Percentiles rank a stretch among this genome's conserved stretches.
These are phyloP conservation scores for Sebastes diaconus DNA, from an alignment of 2,797 vertebrate species.

Conservation along the genomic window DNA sequence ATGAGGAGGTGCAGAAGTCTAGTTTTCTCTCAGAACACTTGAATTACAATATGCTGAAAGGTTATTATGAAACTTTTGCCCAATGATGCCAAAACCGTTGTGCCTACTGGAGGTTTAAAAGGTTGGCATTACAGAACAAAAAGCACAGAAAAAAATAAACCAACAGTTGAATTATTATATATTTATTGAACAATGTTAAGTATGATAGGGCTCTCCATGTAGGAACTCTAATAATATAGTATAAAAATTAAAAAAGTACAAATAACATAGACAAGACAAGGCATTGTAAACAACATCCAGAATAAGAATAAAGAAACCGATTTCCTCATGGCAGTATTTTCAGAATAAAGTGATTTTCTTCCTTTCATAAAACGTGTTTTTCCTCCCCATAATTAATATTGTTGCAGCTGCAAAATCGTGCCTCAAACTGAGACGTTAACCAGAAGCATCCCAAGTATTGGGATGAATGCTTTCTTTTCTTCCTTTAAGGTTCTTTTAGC, in stretches of 20 bases:
- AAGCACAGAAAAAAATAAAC: not conserved
- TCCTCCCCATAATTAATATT: constrained; percentile 38
- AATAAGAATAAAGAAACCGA: constrained; percentile 64
- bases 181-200: constrained; percentile 82
- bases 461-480: constrained; percentile 62
- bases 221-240: constrained; percentile 82
- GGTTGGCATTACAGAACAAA: not conserved
- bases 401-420: constrained; percentile 67
- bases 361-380: constrained; percentile 56
- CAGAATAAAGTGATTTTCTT: constrained; percentile 53
- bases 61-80: no score
- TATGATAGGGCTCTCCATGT: constrained; percentile 77
- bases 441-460: constrained; percentile 59
- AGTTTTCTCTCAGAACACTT: no score
- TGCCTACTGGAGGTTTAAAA: no score
- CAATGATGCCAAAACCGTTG: no score
- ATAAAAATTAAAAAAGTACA: constrained; percentile 86
- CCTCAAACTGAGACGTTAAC: constrained; percentile 70
- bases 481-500: constrained; percentile 47
- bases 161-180: constrained; percentile 58
- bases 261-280: constrained; percentile 76
- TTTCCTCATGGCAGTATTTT: constrained; percentile 69
- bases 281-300: constrained; percentile 80
- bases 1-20: no score
- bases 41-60: no score